These are phyloP conservation scores for Chamaetylas fuelleborni DNA, from an alignment of 2,113 vertebrate genomes.

Conservation along the genomic window DNA sequence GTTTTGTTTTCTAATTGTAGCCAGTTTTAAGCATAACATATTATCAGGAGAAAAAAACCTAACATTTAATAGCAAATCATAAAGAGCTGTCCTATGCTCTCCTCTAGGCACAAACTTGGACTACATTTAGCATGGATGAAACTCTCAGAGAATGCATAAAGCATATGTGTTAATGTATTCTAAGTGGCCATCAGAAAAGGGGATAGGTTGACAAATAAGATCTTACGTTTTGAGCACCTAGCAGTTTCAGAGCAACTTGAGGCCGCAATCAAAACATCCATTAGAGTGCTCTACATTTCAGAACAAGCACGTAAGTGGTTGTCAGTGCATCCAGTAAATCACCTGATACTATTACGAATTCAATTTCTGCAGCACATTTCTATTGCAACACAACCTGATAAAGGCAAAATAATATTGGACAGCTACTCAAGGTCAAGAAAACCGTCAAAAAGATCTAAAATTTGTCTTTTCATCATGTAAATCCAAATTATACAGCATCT, in stretches of 20 bases:
- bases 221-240: slow-evolving; percentile 55
- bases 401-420: slow-evolving; percentile 82
- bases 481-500: slow-evolving; percentile 47
- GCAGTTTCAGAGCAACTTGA: slow-evolving; percentile 72
- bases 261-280: slow-evolving; percentile 80
- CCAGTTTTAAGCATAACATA: background rate
- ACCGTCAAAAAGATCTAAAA: slow-evolving; percentile 68
- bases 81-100: background rate
- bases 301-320: slow-evolving; percentile 85
- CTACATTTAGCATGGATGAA: background rate
- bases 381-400: slow-evolving; percentile 78
- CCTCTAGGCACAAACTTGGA: background rate
- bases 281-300: slow-evolving; percentile 80
- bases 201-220: slow-evolving; percentile 24
- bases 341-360: slow-evolving; percentile 95
- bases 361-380: slow-evolving; percentile 88
- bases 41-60: background rate
- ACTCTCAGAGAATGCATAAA: background rate
- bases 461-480: slow-evolving; percentile 62
- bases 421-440: slow-evolving; percentile 81
- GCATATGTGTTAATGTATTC: background rate
- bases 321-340: slow-evolving; percentile 88
- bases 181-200: background rate
- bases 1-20: background rate
- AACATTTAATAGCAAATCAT: background rate